Evolutionary conservation across 2,113 vertebrate species (phyloP).

Genomic region (Tachysurus fulvidraco): DNA sequence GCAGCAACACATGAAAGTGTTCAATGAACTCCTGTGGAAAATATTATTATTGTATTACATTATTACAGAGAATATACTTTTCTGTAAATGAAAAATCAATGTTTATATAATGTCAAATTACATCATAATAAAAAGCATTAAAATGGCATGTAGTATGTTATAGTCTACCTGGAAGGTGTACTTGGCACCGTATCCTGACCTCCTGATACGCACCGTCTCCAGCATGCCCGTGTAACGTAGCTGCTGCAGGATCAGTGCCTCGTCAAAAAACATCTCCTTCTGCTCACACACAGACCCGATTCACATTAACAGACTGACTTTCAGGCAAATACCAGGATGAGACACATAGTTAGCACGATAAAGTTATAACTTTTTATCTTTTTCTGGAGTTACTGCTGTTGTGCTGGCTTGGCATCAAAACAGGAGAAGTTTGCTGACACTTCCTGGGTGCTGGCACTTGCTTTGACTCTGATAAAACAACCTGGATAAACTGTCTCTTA

Average conservation of each 20-base stretch:
- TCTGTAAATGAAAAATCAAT: not conserved
- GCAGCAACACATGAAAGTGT: slow-evolving; percentile 91
- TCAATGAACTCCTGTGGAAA: slow-evolving; percentile 84
- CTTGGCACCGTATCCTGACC: slow-evolving; percentile 96
- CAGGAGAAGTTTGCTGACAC: not conserved
- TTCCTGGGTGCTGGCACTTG: not conserved
- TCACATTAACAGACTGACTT: not conserved
- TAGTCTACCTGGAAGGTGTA: slow-evolving; percentile 89
- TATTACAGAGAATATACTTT: not conserved
- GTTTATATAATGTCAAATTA: not conserved
- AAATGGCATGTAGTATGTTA: not conserved
- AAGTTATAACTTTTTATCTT: not conserved
- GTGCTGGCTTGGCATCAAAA: not conserved
- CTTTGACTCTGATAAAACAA: not conserved
- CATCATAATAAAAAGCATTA: not conserved
- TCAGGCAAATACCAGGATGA: not conserved
- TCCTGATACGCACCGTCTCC: slow-evolving; percentile 93
- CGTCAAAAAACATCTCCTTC: slow-evolving; percentile 91
- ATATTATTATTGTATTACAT: not conserved
- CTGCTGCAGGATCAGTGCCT: slow-evolving; percentile 91
- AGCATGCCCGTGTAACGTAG: slow-evolving; percentile 97
- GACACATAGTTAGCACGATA: not conserved
- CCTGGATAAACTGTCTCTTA: not conserved
- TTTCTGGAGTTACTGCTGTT: not conserved
- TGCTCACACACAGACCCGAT: slow-evolving; percentile 60